Percentiles rank a stretch among this genome's conserved stretches.
phyloP scores from a whole-genome alignment of 2,113 vertebrate genomes.

The Scopus umbretta region DNA sequence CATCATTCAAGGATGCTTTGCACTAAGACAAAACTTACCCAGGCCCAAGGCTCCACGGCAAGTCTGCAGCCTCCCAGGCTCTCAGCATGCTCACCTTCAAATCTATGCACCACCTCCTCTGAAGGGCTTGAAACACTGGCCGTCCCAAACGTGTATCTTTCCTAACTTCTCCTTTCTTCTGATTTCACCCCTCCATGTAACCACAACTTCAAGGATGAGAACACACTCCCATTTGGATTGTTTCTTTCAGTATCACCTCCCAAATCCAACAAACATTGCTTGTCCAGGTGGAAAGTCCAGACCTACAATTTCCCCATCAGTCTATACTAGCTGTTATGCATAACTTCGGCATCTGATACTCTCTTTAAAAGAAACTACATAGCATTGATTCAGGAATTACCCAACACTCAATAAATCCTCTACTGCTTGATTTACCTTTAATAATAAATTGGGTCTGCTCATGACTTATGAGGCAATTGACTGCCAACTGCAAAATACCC shows the following conservation, averaged over 20 bases:
- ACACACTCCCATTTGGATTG: background rate
- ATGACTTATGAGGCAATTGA: background rate
- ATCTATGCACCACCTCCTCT: background rate
- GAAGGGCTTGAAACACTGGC: background rate
- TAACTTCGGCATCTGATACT: background rate
- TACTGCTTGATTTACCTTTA: background rate
- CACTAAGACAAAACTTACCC: background rate
- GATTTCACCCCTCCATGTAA: background rate
- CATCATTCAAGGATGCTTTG: background rate
- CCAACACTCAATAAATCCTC: background rate
- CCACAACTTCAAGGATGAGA: background rate
- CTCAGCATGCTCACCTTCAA: background rate
- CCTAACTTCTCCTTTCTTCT: background rate
- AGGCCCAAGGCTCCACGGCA: background rate
- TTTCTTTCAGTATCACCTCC: background rate
- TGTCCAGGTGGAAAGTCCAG: background rate
- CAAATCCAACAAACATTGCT: background rate
- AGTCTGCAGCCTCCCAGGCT: background rate
- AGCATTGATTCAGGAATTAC: background rate
- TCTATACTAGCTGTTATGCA: background rate
- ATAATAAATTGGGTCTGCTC: background rate
- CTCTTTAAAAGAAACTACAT: background rate
- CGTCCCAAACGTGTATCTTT: background rate
- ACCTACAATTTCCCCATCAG: background rate
- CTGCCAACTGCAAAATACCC: background rate